Base-by-base conservation (phyloP, 2,888 invertebrate species). In the Tipula lateralis region DNA sequence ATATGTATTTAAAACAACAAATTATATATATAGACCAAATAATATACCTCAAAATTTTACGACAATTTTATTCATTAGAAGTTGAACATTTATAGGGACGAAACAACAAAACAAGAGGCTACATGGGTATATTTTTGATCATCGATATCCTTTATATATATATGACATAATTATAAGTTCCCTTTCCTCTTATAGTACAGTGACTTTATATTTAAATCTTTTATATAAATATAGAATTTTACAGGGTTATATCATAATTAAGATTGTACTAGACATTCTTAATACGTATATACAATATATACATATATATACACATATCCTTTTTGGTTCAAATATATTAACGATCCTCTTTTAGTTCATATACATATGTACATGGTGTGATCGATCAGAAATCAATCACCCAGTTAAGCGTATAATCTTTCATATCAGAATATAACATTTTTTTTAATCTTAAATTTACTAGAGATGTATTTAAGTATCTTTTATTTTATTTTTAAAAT, bases 21-120 rank as follows among this genome's bases (percentile, higher is more conserved):
- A 44, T n/a, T n/a, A 2, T 24, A 66, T 66, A 24, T 66, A 66
- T 66, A 66, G 66, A 66, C 66, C 66, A 66, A 66, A 24, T 12
- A 66, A 66, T 66, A 66, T 66, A 66, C 66, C 66, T 66, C 66
- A 66, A 66, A 66, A 66, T 66, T 66, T 66, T 66, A 66, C 66
- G 66, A 66, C 66, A 66, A 66, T 66, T 66, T 66, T 66, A 24
- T 24, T 66, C 19, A 66, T 66, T 66, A 66, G 66, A 66, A 66
- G 19, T 66, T 66, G 66, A 66, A 66, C 66, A 66, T 66, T 66
- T 24, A 66, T 66, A 66, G 66, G 66, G 66, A 66, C 66, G 66
- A 66, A 66, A 44, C 3, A 66, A 44, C 3, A 66, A 66, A 66
- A 1, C 66, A 66, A 66, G 66, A 66, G 66, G 66, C 19, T 66